Conservation (phyloP, 1,140 invertebrate genomes). For the Sarcophaga peregrina region DNA sequence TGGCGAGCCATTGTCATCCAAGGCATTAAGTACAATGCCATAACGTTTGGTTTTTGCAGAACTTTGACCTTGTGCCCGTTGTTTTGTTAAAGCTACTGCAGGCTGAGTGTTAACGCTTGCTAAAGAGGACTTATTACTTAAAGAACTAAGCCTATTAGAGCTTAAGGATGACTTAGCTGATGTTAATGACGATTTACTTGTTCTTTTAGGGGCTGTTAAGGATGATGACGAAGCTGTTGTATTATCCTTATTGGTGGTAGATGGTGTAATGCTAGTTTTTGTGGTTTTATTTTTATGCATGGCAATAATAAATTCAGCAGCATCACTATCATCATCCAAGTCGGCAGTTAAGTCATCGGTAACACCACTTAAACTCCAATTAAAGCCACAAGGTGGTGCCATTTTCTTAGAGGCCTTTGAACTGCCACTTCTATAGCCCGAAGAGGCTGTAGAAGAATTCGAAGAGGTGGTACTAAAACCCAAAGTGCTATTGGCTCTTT, state of each 20-base stretch:
- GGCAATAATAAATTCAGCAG: conserved; percentile 23
- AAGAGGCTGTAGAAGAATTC: conserved; percentile 13
- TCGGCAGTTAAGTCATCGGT: conserved; percentile 53
- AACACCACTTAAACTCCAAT: conserved; percentile 62
- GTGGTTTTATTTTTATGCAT: conserved; percentile 32
- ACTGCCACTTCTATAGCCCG: conserved; percentile 36
- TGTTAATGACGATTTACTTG: conserved; percentile 20
- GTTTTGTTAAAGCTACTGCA: conserved; percentile 2
- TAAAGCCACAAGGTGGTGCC: conserved; percentile 64
- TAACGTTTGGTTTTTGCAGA: conserved; percentile 60
- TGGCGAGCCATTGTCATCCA: conserved; percentile 47
- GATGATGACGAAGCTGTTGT: not conserved
- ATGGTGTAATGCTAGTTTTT: not conserved
- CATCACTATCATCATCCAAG: conserved; percentile 54
- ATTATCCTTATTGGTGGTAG: not conserved
- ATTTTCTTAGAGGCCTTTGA: conserved; percentile 52
- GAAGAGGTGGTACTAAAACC: conserved; percentile 32
- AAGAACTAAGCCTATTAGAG: conserved; percentile 17
- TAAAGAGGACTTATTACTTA: conserved; percentile 17
- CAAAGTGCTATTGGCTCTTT: conserved; percentile 50
- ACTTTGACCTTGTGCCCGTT: conserved; percentile 38
- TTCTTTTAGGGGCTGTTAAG: conserved; percentile 47
- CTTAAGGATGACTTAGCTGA: not conserved
- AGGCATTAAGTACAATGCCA: conserved; percentile 63
- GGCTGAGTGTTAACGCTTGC: conserved; percentile 1